Conservation (phyloP, 2,888 invertebrate genomes). For the Lithophane ornitopus region DNA sequence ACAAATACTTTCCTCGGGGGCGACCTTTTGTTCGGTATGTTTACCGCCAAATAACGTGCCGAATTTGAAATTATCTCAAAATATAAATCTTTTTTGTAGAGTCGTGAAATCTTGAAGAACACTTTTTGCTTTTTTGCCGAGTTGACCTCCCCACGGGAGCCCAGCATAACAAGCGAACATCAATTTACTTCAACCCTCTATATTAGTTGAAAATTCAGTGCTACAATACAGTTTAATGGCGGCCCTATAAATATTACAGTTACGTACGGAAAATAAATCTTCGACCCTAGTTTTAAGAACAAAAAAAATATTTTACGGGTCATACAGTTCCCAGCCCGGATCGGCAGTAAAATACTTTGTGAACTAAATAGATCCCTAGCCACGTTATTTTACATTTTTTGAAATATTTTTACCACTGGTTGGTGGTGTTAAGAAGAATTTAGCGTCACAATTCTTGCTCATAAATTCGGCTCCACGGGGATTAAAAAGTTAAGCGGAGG, state of each 20-base stretch:
- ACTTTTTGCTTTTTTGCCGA: constrained; percentile 40
- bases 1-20: constrained; percentile 70
- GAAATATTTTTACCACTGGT: constrained; percentile 58
- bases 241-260: constrained; percentile 26
- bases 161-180: constrained; percentile 15
- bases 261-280: constrained; percentile 9
- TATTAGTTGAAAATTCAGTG: constrained; percentile 26
- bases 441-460: constrained; percentile 69
- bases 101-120: constrained; percentile 59
- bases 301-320: constrained; percentile 11
- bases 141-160: constrained; percentile 27
- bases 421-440: constrained; percentile 68
- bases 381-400: constrained; percentile 62
- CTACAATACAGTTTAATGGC: constrained; percentile 9
- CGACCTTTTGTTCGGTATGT: constrained; percentile 72
- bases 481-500: constrained; percentile 71
- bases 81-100: constrained; percentile 68
- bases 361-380: constrained; percentile 60
- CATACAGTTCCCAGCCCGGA: constrained; percentile 22
- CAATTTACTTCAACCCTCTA: constrained; percentile 15
- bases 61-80: constrained; percentile 72
- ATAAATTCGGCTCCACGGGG: constrained; percentile 70
- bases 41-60: constrained; percentile 67
- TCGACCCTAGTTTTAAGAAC: neutral
- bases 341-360: constrained; percentile 50